A percentile compares a stretch with the other conserved stretches of the same genome.
These are phyloP conservation scores for Eucera pruinosa DNA, from an alignment of 2,888 invertebrate genomes.

Conservation along the genomic window DNA sequence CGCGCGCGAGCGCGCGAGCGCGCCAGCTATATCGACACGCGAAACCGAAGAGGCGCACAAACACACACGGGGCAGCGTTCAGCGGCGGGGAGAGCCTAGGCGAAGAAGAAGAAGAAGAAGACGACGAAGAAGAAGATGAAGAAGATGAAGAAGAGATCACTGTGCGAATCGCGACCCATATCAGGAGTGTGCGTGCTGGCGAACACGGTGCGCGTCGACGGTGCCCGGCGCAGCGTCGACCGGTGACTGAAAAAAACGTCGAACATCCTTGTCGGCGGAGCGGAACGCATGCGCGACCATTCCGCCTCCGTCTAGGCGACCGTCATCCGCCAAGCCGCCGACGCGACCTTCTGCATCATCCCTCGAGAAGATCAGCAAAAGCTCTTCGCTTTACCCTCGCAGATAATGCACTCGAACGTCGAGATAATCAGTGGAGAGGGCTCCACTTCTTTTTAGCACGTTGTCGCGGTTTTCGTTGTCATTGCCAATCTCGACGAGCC, in stretches of 20 bases:
- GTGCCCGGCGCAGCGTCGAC: constrained; percentile 80
- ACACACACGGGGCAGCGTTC: too few species aligned
- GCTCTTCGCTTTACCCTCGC: constrained; percentile 46
- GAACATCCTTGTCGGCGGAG: constrained; percentile 72
- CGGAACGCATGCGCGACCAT: constrained; percentile 72
- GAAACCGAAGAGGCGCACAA: too few species aligned
- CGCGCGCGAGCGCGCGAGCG: too few species aligned
- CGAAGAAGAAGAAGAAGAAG: too few species aligned
- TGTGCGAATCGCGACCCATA: constrained; percentile 19
- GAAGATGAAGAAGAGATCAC: constrained; percentile 35
- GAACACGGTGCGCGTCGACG: constrained; percentile 63
- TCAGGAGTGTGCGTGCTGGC: constrained; percentile 30
- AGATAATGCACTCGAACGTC: constrained; percentile 38
- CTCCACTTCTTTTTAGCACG: constrained; percentile 49
- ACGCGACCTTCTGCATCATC: constrained; percentile 65
- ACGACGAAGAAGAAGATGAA: too few species aligned
- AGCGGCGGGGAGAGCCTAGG: too few species aligned
- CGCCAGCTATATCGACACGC: too few species aligned
- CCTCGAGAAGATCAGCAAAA: constrained; percentile 64
- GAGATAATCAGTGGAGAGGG: too few species aligned
- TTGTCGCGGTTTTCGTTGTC: constrained; percentile 57
- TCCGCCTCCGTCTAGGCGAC: constrained; percentile 49
- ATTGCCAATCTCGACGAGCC: constrained; percentile 37
- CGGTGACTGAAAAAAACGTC: constrained; percentile 82
- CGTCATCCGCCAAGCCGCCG: constrained; percentile 55